Evolutionary conservation across 1,140 invertebrate species (phyloP).

Genomic region (Drusus annulatus): DNA sequence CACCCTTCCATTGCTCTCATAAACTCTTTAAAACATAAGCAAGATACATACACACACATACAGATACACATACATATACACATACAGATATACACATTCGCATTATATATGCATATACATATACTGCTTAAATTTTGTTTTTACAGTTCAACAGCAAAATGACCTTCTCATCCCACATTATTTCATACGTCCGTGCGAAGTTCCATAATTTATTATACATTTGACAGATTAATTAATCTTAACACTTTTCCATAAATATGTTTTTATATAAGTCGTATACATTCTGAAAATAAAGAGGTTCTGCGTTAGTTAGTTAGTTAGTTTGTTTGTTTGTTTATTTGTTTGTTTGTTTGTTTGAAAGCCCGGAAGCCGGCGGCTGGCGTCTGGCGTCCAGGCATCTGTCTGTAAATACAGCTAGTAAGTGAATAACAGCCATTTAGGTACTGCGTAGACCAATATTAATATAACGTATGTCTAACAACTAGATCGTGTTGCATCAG

Average conservation of each 20-base stretch:
- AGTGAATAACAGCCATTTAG: constrained; percentile 64
- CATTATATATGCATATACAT: constrained; percentile 44
- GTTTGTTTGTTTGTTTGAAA: no score
- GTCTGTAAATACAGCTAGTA: constrained; percentile 46
- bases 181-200: neutral
- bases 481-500: constrained; percentile 59
- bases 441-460: constrained; percentile 64
- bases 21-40: constrained; percentile 52
- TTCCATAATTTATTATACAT: constrained; percentile 17
- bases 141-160: constrained; percentile 39
- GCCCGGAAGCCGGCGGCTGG: no score
- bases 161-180: constrained; percentile 22
- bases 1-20: constrained; percentile 18
- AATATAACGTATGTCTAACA: constrained; percentile 57
- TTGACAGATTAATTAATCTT: constrained; percentile 29
- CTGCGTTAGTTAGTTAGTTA: neutral
- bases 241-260: constrained; percentile 43
- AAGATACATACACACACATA: constrained; percentile 49
- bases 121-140: constrained; percentile 38
- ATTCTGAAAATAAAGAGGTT: constrained; percentile 53
- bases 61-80: constrained; percentile 41
- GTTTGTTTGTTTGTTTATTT: no score
- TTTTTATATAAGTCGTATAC: constrained; percentile 53
- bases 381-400: neutral
- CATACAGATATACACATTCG: constrained; percentile 41